These are phyloP conservation scores for Microchrysa polita DNA, from an alignment of 2,888 invertebrate species.

Conservation along the genomic window DNA sequence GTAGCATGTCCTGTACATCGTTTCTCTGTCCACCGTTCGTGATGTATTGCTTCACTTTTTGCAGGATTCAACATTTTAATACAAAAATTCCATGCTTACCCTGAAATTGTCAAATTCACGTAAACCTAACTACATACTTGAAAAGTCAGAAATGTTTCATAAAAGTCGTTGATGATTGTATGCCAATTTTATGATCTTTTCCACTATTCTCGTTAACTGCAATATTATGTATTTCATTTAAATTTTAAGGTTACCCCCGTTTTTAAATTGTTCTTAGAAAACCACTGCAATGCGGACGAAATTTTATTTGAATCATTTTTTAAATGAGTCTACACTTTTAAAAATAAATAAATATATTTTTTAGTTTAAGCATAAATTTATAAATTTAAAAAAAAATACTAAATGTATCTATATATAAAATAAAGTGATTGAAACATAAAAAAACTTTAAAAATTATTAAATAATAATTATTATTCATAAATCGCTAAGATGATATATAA, in stretches of 20 bases:
- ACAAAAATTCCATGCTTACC: slow-evolving; percentile 14
- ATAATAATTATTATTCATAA: neutral
- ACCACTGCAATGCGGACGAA: neutral
- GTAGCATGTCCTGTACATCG: too few relatives aligned
- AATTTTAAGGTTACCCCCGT: too few relatives aligned
- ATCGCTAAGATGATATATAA: slow-evolving; percentile 11
- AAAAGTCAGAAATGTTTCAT: neutral
- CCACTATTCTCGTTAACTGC: neutral
- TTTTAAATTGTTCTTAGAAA: too few relatives aligned
- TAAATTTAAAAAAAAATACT: slow-evolving; percentile 30
- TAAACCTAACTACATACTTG: neutral
- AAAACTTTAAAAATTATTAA: neutral
- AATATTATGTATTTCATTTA: neutral
- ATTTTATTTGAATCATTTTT: slow-evolving; percentile 25
- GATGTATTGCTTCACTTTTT: too few relatives aligned
- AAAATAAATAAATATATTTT: slow-evolving; percentile 29
- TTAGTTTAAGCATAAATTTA: slow-evolving; percentile 37
- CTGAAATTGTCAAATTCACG: slow-evolving; percentile 6
- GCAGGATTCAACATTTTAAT: neutral
- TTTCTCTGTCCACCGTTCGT: too few relatives aligned
- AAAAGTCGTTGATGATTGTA: neutral
- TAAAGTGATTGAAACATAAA: slow-evolving; percentile 3
- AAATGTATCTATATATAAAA: slow-evolving; percentile 20
- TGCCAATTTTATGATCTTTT: neutral
- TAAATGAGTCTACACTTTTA: slow-evolving; percentile 10